A percentile compares a stretch with the other conserved stretches of the same genome.
Conservation (phyloP, 1,140 invertebrate species). For the Phortica variegata region DNA sequence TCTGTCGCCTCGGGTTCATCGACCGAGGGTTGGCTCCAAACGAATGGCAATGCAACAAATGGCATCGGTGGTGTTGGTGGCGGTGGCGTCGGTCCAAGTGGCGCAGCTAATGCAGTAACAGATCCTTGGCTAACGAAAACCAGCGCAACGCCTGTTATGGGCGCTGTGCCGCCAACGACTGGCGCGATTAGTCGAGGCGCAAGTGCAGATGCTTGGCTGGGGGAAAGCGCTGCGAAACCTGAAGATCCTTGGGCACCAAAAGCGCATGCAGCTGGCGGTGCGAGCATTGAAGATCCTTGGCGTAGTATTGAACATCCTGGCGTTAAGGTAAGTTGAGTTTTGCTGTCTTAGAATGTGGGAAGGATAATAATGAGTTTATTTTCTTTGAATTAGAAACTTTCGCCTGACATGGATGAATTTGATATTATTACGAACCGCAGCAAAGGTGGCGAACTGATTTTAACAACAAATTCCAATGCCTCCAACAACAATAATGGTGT, state of each 20-base stretch:
- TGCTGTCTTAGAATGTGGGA: neutral
- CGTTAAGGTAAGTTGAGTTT: slow-evolving; percentile 28
- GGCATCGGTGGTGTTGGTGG: slow-evolving; percentile 24
- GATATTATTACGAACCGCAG: slow-evolving; percentile 75
- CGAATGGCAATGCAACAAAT: slow-evolving; percentile 38
- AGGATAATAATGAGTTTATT: too few relatives aligned
- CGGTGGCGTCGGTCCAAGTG: slow-evolving; percentile 3
- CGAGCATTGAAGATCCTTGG: slow-evolving; percentile 52
- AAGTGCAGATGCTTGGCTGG: slow-evolving; percentile 64
- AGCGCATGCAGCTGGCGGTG: slow-evolving; percentile 57
- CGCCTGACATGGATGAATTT: slow-evolving; percentile 80
- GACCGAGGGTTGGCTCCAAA: slow-evolving; percentile 53
- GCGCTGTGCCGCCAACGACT: slow-evolving; percentile 27
- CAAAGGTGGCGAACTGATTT: slow-evolving; percentile 55
- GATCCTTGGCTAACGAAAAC: slow-evolving; percentile 46
- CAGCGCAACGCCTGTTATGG: slow-evolving; percentile 13
- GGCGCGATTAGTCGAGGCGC: slow-evolving; percentile 33
- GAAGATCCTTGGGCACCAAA: slow-evolving; percentile 48
- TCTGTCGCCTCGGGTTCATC: slow-evolving; percentile 52
- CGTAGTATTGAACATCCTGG: slow-evolving; percentile 31
- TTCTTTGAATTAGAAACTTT: slow-evolving; percentile 32
- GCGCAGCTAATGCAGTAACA: too few relatives aligned
- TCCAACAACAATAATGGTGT: slow-evolving; percentile 57
- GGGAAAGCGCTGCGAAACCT: slow-evolving; percentile 12
- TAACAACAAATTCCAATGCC: slow-evolving; percentile 33